Base-by-base conservation (phyloP, 2,797 vertebrate genomes). In the Borostomias antarcticus region DNA sequence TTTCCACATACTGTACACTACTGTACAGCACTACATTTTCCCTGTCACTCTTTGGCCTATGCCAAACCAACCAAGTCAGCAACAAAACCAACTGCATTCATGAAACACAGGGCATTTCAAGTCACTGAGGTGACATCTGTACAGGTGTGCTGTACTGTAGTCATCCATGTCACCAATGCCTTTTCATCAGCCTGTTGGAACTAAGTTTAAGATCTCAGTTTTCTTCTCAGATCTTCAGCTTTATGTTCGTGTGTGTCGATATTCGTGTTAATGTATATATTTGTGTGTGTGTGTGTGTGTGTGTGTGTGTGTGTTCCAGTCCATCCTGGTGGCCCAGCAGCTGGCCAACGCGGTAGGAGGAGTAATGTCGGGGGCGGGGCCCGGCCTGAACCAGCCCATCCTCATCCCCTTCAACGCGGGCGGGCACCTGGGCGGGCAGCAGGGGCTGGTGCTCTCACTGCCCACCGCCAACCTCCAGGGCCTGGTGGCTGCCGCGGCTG, bases 331-430 rank as follows among this genome's bases (percentile, higher is more conserved):
- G 52, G 95, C 97, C 70, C 97, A 98, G 82, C 97, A 99, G 84
- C 80, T 99, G 70, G 96, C 97, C 71, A 98, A 96, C 5, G 95
- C 96, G 7, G 96, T 98, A 32, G 93, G 96, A 0, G 95, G 97
- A 30, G 96, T 98, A 89, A 98, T 98, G 95, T 96, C 97, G 0
- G 95, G 95, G 72, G 94, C 94, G 26, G 90, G 94, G 21, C 91
- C 94, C 3, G 92, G 94, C 81, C 92, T 99, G 76, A 99, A 96
- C 86, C 97, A 99, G 84, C 97, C 97, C 29, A 98, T 99, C 85
- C 96, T 99, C 77, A 99, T 99, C 74, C 97, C 97, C 28, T 98
- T 99, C 93, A 98, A 95, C 52, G 94, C 98, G 86, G 96, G 96
- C 1, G 96, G 97, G 59, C 96, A 98, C 83, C 92, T 98, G 66